Percentiles rank a stretch among this genome's conserved stretches.
Conservation (phyloP, 2,888 invertebrate species). For the Polydrusus cervinus region DNA sequence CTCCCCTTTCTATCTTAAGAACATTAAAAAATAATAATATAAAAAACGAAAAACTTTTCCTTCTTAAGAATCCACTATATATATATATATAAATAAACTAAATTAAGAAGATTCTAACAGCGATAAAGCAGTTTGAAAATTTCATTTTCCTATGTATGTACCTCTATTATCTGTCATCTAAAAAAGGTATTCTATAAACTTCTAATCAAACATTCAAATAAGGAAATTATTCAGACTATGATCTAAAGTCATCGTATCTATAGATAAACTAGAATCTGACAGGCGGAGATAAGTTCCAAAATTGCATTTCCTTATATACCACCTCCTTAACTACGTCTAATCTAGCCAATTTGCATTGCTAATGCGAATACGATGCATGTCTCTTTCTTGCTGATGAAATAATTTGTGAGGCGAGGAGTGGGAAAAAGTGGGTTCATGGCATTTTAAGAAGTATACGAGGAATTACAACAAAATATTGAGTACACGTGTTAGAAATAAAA, state of each 20-base stretch:
- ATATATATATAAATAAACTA: no score
- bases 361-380: slow-evolving; percentile 26
- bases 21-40: no score
- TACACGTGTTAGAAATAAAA: no score
- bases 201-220: no score
- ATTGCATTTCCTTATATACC: slow-evolving; percentile 11
- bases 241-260: background rate
- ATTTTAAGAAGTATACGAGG: background rate
- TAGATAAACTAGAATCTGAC: background rate
- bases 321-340: slow-evolving; percentile 32
- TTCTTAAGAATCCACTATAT: no score
- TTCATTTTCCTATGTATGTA: no score
- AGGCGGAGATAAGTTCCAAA: slow-evolving; percentile 3
- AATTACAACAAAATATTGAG: background rate
- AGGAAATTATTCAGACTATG: background rate
- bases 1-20: no score
- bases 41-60: no score
- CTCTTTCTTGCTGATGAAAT: slow-evolving; percentile 29
- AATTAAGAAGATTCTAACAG: no score
- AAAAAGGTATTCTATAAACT: no score
- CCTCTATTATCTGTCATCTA: no score
- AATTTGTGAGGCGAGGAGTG: slow-evolving; percentile 28
- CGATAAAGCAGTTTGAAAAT: no score
- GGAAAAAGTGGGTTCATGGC: slow-evolving; percentile 12
- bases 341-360: slow-evolving; percentile 39